A percentile compares a stretch with the other conserved stretches of the same genome.
Evolutionary conservation across 2,888 invertebrate genomes (phyloP).

Genomic region (Pristionchus maxplancki): DNA sequence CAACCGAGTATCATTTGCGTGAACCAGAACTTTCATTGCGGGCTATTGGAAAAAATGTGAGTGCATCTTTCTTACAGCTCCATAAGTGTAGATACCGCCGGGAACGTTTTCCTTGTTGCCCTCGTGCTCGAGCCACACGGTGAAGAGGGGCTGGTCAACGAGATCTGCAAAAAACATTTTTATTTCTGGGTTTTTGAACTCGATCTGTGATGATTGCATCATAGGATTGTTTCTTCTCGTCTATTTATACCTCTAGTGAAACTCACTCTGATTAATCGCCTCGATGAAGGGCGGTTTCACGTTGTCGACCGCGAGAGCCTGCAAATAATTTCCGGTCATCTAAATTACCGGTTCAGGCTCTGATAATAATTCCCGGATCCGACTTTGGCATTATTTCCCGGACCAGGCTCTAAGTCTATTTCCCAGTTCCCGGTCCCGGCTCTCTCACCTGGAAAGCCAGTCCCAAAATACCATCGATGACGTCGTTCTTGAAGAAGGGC

Average conservation of each 20-base stretch:
- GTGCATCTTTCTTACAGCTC: conserved; percentile 57
- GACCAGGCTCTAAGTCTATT: no score
- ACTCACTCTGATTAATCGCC: conserved; percentile 86
- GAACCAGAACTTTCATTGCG: neutral
- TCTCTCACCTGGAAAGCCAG: conserved; percentile 59
- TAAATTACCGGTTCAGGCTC: neutral
- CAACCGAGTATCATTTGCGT: neutral
- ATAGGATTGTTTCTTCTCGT: neutral
- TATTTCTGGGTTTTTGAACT: no score
- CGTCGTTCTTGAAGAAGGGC: conserved; percentile 63
- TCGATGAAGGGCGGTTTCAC: conserved; percentile 93
- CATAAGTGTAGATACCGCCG: conserved; percentile 71
- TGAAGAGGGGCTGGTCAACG: conserved; percentile 69
- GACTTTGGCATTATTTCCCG: no score
- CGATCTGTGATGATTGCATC: neutral
- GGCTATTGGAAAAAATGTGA: neutral
- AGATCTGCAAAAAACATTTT: conserved; percentile 52
- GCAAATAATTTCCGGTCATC: neutral
- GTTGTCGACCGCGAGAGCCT: conserved; percentile 90
- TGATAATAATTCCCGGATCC: neutral
- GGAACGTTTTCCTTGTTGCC: conserved; percentile 60
- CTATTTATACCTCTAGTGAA: neutral
- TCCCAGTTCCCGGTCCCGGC: no score
- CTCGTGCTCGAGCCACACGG: conserved; percentile 69
- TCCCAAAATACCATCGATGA: conserved; percentile 70